phyloP scores from a whole-genome alignment of 2,888 invertebrate species.

The Tigriopus californicus region DNA sequence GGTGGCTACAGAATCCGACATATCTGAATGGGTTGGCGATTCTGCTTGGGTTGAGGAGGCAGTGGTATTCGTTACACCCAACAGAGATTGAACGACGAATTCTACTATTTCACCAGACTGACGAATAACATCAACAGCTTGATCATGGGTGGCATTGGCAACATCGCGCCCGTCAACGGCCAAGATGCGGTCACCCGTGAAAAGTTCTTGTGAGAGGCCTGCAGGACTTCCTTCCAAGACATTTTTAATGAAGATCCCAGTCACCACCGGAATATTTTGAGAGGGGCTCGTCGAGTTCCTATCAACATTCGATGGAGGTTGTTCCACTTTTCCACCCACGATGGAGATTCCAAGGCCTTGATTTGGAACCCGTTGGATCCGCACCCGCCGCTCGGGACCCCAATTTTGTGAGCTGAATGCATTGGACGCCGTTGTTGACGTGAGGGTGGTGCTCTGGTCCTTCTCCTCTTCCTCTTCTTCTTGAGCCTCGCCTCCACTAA shows the following conservation, averaged over 20 bases:
- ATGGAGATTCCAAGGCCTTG: slow-evolving; percentile 88
- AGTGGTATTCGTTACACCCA: slow-evolving; percentile 28
- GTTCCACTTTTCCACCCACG: slow-evolving; percentile 70
- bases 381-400: slow-evolving; percentile 59
- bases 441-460: background rate
- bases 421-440: slow-evolving; percentile 1
- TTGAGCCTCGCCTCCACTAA: background rate
- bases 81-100: slow-evolving; percentile 67
- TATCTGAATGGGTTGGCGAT: background rate
- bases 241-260: slow-evolving; percentile 94
- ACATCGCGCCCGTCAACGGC: slow-evolving; percentile 83
- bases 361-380: slow-evolving; percentile 47
- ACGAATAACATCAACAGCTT: slow-evolving; percentile 82
- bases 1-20: background rate
- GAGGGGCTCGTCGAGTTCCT: background rate
- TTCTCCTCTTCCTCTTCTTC: background rate
- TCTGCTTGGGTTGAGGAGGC: background rate
- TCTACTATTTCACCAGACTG: slow-evolving; percentile 70
- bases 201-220: slow-evolving; percentile 60
- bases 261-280: slow-evolving; percentile 46
- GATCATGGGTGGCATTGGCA: slow-evolving; percentile 72
- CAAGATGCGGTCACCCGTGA: slow-evolving; percentile 71
- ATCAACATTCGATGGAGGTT: background rate
- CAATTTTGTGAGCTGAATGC: slow-evolving; percentile 42
- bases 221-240: slow-evolving; percentile 87